A percentile compares a stretch with the other conserved stretches of the same genome.
Conservation (phyloP, 2,888 invertebrate genomes). For the Pachydiplax longipennis region DNA sequence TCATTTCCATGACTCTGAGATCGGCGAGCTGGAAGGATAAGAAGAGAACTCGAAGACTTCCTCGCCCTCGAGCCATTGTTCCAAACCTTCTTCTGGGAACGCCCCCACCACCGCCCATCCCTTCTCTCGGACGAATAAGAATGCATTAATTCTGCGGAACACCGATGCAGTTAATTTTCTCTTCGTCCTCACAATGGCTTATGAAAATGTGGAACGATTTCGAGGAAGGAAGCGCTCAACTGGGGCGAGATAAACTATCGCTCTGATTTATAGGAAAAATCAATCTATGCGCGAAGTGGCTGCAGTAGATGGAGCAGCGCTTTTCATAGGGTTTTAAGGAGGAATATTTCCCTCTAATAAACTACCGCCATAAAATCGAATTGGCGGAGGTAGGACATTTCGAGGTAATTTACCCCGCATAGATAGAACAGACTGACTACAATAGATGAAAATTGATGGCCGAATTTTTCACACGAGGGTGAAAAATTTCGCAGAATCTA, state of each 20-base stretch:
- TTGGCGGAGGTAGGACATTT: not conserved
- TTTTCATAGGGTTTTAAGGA: not conserved
- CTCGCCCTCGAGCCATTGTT: constrained; percentile 21
- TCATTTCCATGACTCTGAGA: constrained; percentile 29
- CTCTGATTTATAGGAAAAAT: not conserved
- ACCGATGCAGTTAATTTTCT: constrained; percentile 28
- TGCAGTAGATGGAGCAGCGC: not conserved
- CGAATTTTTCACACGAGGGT: too few species aligned
- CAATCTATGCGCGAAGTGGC: not conserved
- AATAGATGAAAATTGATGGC: not conserved
- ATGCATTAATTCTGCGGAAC: constrained; percentile 21
- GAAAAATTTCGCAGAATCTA: not conserved
- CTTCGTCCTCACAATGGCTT: constrained; percentile 1
- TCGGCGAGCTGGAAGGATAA: constrained; percentile 19
- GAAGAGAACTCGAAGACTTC: not conserved
- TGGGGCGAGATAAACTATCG: not conserved
- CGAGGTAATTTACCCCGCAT: not conserved
- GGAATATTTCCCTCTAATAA: not conserved
- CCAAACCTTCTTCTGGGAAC: not conserved
- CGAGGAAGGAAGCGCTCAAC: not conserved
- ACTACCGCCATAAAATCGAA: not conserved
- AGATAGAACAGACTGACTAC: not conserved
- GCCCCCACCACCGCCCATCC: not conserved
- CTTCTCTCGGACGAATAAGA: not conserved
- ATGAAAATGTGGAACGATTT: constrained; percentile 21